Evolutionary conservation across 1,140 invertebrate species (phyloP), one percentile per base, ranked within the genome.

Genomic region (Ridgeia piscesae): DNA sequence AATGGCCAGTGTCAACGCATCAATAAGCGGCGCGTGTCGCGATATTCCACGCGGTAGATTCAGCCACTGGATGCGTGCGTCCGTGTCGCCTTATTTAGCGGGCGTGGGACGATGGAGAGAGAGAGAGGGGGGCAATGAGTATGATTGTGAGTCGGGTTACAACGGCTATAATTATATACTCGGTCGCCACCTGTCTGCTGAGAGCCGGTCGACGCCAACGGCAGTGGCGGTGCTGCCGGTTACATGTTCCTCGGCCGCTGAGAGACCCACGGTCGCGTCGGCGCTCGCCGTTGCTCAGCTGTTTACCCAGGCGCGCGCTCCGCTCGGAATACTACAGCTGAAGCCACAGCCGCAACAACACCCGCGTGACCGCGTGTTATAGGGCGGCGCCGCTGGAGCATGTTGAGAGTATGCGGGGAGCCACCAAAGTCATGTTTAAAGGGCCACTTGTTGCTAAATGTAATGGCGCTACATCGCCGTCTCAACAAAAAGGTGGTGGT

Each of bases 131-230:
- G 42, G 58, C 58, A 77, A 77, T 77, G 27, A 14, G 58, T 77
- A 77, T 77, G 58, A 77, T 77, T 77, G 58, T 77, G 58, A 77
- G 58, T 77, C 58, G 58, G 58, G 58, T 77, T 77, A 77, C 58
- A 2, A 0, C 58, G 8, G 58, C 58, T 77, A 77, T 77, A 77
- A 77, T 77, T 77, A 77, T 77, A 77, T 77, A 17, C 58, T 77
- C 0, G 0, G 27, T 21, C 58, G 58, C 58, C 58, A 77, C 58
- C 58, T 77, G 58, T 77, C 58, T 77, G 58, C 42, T 77, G 58
- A 31, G 58, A 17, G 58, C 17, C 58, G 58, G 11, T 21, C 58
- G 58, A 77, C 58, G 58, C 58, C 58, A 77, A 31, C 58, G 58
- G 58, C 58, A 27, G 58, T 77, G 11, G 58, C 58, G 58, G 27